Evolutionary conservation across 2,797 vertebrate species (phyloP).

Genomic region (Sus cebifrons): DNA sequence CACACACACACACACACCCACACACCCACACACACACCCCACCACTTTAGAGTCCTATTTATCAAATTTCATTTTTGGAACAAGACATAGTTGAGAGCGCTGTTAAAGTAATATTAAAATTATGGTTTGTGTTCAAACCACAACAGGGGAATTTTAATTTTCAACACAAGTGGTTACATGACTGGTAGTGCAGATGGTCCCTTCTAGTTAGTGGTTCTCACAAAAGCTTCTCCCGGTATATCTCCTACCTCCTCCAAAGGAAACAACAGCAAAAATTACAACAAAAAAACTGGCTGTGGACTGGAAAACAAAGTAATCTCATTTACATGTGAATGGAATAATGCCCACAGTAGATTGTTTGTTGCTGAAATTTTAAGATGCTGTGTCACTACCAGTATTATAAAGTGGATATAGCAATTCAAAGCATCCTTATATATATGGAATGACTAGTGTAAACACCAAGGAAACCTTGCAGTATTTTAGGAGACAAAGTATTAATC

Average conservation of each 20-base stretch:
- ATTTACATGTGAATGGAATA: background rate
- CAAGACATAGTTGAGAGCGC: background rate
- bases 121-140: slow-evolving; percentile 31
- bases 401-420: background rate
- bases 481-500: slow-evolving; percentile 75
- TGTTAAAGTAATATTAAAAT: slow-evolving; percentile 42
- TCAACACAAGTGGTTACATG: slow-evolving; percentile 15
- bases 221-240: background rate
- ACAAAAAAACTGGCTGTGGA: background rate
- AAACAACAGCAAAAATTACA: background rate
- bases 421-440: slow-evolving; percentile 2
- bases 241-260: background rate
- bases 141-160: slow-evolving; percentile 25
- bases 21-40: background rate
- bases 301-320: background rate
- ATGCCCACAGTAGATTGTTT: background rate
- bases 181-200: background rate
- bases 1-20: background rate
- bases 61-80: slow-evolving; percentile 64
- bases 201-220: background rate
- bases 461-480: slow-evolving; percentile 30
- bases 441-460: slow-evolving; percentile 37
- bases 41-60: background rate
- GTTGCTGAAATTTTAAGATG: background rate
- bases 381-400: background rate